Base-by-base conservation (phyloP, 2,113 vertebrate genomes). In the rat (Rattus norvegicus) region DNA sequence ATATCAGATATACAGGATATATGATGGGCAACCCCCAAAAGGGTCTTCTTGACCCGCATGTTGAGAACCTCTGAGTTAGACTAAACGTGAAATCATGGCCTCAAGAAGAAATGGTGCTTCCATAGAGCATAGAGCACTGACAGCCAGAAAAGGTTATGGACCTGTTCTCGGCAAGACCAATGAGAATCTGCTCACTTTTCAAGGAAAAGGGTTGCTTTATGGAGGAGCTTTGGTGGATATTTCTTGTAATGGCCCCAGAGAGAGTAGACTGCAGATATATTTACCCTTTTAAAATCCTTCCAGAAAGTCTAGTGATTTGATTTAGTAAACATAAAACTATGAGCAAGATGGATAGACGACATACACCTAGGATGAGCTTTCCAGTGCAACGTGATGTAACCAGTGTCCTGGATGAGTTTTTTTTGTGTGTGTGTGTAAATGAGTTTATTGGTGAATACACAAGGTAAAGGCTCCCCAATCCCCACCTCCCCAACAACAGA, bases 401-500 rank as follows among this genome's bases (percentile, higher is more conserved):
- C 20, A 6, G 10, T 30, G 5, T 28, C 30, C 24, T 59, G 22
- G 3, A 13, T 85, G n/a, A n/a, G n/a, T n/a, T n/a, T n/a, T n/a
- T n/a, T n/a, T n/a, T n/a, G n/a, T n/a, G n/a, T n/a, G n/a, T n/a
- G n/a, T 97, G 84, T 98, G 97, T 97, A 98, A 98, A 98, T 97
- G 94, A 90, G 75, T 98, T 98, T 98, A 98, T 97, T 98, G 97
- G 97, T 10, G 90, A 97, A 97, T 95, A 98, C 96, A 97, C 85
- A 94, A 96, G 86, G 88, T 96, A 95, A 97, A 95, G 94, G 88
- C 72, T 43, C 89, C 63, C 95, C 75, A 52, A 13, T 9, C 28
- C 75, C 93, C 30, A 7, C 90, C 90, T 47, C 86, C 95, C 85
- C 80, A 56, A 89, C 72, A 96, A 95, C 83, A 97, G 79, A 95